phyloP scores from a whole-genome alignment of 2,797 vertebrate species.

The Decapterus maruadsi region DNA sequence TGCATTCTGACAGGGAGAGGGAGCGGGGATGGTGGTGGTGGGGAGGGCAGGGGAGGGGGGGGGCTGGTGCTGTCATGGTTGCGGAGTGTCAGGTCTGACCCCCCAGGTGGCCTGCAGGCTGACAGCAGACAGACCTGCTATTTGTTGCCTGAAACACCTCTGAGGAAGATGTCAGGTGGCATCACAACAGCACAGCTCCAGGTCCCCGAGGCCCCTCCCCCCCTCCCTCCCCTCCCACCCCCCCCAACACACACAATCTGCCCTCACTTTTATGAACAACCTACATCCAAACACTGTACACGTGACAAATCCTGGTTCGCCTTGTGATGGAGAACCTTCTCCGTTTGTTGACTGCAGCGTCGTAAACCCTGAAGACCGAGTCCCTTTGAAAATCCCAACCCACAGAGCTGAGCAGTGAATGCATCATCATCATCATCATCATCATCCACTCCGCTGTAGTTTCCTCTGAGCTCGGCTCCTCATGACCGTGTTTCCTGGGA shows the following conservation, averaged over 20 bases:
- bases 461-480: slow-evolving; percentile 25
- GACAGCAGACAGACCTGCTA: slow-evolving; percentile 83
- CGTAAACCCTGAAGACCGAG: slow-evolving; percentile 17
- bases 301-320: slow-evolving; percentile 34
- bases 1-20: slow-evolving; percentile 64
- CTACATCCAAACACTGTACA: slow-evolving; percentile 41
- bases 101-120: slow-evolving; percentile 73
- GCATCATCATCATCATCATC: slow-evolving; percentile 2
- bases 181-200: slow-evolving; percentile 65
- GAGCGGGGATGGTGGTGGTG: slow-evolving; percentile 13
- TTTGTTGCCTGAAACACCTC: slow-evolving; percentile 80
- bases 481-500: neutral
- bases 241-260: slow-evolving; percentile 23
- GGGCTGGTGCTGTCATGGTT: slow-evolving; percentile 65
- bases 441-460: slow-evolving; percentile 19
- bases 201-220: slow-evolving; percentile 44
- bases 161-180: slow-evolving; percentile 79
- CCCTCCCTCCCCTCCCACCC: no score
- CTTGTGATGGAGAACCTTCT: slow-evolving; percentile 25
- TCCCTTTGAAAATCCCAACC: slow-evolving; percentile 7
- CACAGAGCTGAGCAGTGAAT: slow-evolving; percentile 16
- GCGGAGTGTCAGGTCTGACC: slow-evolving; percentile 74
- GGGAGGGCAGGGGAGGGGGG: slow-evolving; percentile 1
- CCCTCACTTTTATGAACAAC: slow-evolving; percentile 67
- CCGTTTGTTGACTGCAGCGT: neutral